phyloP scores from a whole-genome alignment of 2,113 vertebrate genomes.

The Apaloderma vittatum region DNA sequence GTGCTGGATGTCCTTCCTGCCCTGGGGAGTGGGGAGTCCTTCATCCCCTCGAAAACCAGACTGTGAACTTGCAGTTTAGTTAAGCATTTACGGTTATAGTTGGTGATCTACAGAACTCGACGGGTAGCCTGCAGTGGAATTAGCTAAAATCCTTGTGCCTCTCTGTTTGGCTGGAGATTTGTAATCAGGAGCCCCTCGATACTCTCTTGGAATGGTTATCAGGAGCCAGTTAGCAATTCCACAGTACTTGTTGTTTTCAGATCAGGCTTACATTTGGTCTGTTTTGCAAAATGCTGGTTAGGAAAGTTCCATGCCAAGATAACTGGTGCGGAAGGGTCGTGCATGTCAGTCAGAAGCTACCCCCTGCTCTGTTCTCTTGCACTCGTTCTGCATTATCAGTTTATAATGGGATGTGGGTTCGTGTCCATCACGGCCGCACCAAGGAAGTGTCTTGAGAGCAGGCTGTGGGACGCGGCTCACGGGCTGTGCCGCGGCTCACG shows the following conservation, averaged over 20 bases:
- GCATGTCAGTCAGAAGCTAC: fast-evolving
- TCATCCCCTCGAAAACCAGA: neutral
- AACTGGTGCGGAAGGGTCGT: fast-evolving
- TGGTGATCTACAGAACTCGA: neutral
- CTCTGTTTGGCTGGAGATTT: neutral
- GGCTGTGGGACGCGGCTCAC: fast-evolving
- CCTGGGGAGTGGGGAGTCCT: fast-evolving
- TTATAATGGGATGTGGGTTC: too few relatives aligned
- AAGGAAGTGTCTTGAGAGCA: neutral
- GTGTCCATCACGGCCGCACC: fast-evolving
- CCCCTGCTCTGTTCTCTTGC: fast-evolving
- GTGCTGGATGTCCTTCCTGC: neutral
- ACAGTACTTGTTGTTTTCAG: neutral
- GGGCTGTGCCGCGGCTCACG: too few relatives aligned
- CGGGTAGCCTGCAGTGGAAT: neutral
- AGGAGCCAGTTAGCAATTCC: neutral
- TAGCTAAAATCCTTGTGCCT: too few relatives aligned
- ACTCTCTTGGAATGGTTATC: neutral
- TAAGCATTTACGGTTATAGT: fast-evolving
- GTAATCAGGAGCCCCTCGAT: neutral
- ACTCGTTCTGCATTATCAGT: fast-evolving
- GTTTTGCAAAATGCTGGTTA: neutral
- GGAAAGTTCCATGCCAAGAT: fast-evolving
- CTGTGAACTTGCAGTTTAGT: neutral
- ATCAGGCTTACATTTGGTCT: neutral